A percentile compares a stretch with the other conserved stretches of the same genome.
These are phyloP conservation scores for Auanema sp. DNA, from an alignment of 2,888 invertebrate genomes.

Conservation along the genomic window DNA sequence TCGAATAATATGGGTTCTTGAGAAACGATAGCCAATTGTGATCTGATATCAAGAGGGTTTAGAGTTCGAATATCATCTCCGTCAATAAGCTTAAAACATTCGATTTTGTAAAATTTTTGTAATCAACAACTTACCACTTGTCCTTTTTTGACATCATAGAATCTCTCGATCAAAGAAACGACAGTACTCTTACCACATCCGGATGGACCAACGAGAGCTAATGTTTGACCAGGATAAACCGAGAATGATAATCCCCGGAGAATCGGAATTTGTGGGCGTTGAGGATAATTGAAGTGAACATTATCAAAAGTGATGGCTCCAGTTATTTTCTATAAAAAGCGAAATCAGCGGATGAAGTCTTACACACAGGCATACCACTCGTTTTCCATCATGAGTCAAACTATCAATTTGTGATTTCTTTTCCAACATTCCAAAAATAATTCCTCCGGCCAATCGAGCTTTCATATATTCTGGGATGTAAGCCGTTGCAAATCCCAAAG, in stretches of 20 bases:
- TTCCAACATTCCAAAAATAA: conserved; percentile 6
- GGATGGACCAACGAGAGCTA: too few relatives aligned
- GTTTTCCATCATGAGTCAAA: conserved; percentile 8
- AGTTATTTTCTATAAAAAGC: conserved; percentile 22
- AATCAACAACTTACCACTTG: background rate
- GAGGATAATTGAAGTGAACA: conserved; percentile 7
- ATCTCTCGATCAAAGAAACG: too few relatives aligned
- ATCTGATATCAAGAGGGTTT: too few relatives aligned
- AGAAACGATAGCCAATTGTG: too few relatives aligned
- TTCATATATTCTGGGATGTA: conserved; percentile 6
- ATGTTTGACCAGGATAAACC: too few relatives aligned
- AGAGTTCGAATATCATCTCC: too few relatives aligned
- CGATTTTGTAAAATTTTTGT: background rate
- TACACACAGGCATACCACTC: conserved; percentile 19
- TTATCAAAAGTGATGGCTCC: conserved; percentile 12
- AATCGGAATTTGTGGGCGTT: conserved; percentile 4
- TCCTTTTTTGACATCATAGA: too few relatives aligned
- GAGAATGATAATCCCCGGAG: background rate
- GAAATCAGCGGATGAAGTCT: background rate
- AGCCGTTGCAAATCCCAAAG: background rate
- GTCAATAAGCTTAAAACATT: background rate
- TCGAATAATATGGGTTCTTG: too few relatives aligned
- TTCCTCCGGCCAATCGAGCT: background rate
- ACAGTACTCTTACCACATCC: too few relatives aligned
- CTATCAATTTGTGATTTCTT: conserved; percentile 13